A percentile compares a stretch with the other conserved stretches of the same genome.
Conservation (phyloP, 2,888 invertebrate species). For the Parthenolecanium corni region DNA sequence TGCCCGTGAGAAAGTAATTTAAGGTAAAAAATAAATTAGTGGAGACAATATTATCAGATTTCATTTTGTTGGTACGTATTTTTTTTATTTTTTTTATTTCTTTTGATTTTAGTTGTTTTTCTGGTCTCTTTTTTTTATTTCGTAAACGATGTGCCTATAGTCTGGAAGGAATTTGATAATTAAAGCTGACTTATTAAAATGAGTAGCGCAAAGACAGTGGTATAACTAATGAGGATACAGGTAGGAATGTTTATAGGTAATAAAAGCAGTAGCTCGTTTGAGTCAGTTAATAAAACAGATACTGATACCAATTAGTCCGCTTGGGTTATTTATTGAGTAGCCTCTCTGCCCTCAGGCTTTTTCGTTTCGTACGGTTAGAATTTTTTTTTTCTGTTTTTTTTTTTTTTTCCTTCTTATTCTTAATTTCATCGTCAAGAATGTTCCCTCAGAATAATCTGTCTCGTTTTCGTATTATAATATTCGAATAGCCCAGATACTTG, state of each 20-base stretch:
- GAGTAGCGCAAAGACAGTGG: constrained; percentile 28
- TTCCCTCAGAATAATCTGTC: too few species aligned
- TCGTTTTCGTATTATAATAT: too few species aligned
- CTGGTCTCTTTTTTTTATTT: neutral
- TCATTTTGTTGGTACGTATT: neutral
- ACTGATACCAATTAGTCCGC: constrained; percentile 30
- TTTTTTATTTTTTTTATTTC: neutral
- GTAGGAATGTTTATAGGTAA: constrained; percentile 28
- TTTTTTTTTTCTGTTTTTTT: neutral
- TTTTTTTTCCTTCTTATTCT: neutral
- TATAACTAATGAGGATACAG: constrained; percentile 26
- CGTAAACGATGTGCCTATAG: neutral
- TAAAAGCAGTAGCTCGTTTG: constrained; percentile 28
- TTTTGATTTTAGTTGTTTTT: neutral
- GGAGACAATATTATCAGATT: constrained; percentile 24
- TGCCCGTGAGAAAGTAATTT: constrained; percentile 26
- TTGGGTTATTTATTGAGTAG: constrained; percentile 29
- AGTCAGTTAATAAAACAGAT: constrained; percentile 28
- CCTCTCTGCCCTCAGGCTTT: constrained; percentile 15
- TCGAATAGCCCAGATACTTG: too few species aligned
- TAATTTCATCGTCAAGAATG: too few species aligned
- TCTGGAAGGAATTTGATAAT: constrained; percentile 22
- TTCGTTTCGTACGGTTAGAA: neutral
- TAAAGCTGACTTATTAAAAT: constrained; percentile 22
- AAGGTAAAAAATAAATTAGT: constrained; percentile 19